Evolutionary conservation across 2,113 vertebrate genomes (phyloP), one percentile per base, ranked within the genome.

Genomic region (Paramormyrops kingsleyae): DNA sequence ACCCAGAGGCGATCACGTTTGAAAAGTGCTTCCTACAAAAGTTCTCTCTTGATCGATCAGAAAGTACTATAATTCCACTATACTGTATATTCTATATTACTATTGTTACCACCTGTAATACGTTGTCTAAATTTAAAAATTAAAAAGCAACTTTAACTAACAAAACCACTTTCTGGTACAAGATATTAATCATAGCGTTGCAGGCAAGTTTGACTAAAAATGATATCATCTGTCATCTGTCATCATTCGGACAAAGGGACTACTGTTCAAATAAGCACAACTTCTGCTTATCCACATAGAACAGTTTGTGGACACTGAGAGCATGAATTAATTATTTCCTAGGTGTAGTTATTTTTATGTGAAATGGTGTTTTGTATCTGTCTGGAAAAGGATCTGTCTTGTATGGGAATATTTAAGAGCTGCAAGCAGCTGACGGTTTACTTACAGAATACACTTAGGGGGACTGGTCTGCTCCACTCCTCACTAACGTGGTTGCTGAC

Each of bases 401-500:
- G 44, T 44, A 87, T 6, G n/a, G 27, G 39, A 21, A 21, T 7
- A 87, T 56, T 56, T 19, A 62, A 35, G 19, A 24, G 52, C 19
- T 44, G 8, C 24, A 13, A 2, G 13, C 52, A 10, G 44, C 13
- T 39, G 13, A 15, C 2, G 1, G 8, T 24, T 44, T 87, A 96
- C 96, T 96, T 90, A 97, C 96, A 97, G 91, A 94, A 96, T 44
- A 97, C 94, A 21, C 84, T 95, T 83, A 96, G 94, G 0, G 94
- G 93, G 88, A 91, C 35, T 0, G 77, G 35, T 17, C 62, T 77
- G 92, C 95, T 96, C 49, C 31, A 6, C 5, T 50, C 56, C 15
- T 13, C 56, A 89, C 95, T 96, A 89, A 96, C 92, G 0, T 92
- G 56, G 91, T 97, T 97, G 31, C 89, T 93, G 49, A 91, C 95